Percentiles rank a stretch among this genome's conserved stretches.
phyloP scores from a whole-genome alignment of 2,797 vertebrate genomes.

The Spinus pinus region DNA sequence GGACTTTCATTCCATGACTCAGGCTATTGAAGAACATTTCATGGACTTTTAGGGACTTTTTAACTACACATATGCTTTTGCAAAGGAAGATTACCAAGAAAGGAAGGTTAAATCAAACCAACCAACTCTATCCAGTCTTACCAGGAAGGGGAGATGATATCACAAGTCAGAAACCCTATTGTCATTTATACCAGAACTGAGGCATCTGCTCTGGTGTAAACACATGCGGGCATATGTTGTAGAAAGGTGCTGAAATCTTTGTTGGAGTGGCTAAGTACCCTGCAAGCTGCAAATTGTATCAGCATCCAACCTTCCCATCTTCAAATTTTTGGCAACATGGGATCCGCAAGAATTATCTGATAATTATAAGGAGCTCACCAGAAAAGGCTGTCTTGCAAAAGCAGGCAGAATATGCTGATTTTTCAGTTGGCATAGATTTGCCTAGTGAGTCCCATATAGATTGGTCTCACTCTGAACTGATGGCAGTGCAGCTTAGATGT shows the following conservation, averaged over 20 bases:
- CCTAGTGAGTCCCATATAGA: neutral
- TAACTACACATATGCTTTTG: neutral
- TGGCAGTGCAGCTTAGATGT: neutral
- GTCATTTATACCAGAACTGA: neutral
- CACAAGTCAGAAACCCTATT: neutral
- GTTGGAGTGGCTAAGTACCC: neutral
- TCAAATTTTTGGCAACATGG: conserved; percentile 2
- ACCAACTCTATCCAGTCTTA: neutral
- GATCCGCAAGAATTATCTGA: neutral
- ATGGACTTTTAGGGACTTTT: neutral
- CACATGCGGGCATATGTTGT: neutral
- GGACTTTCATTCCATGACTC: neutral
- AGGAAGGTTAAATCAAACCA: neutral
- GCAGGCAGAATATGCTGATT: conserved; percentile 18
- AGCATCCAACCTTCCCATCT: neutral
- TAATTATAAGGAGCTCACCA: conserved; percentile 33
- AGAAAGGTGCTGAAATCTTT: neutral
- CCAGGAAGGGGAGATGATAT: neutral
- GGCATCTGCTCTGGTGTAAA: neutral
- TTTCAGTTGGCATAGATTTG: conserved; percentile 17
- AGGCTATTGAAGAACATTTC: neutral
- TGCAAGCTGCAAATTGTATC: neutral
- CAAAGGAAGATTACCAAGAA: neutral
- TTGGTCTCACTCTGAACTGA: neutral
- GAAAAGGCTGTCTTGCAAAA: conserved; percentile 16